Evolutionary conservation across 2,113 vertebrate species (phyloP).

Genomic region (Spheniscus mendiculus): DNA sequence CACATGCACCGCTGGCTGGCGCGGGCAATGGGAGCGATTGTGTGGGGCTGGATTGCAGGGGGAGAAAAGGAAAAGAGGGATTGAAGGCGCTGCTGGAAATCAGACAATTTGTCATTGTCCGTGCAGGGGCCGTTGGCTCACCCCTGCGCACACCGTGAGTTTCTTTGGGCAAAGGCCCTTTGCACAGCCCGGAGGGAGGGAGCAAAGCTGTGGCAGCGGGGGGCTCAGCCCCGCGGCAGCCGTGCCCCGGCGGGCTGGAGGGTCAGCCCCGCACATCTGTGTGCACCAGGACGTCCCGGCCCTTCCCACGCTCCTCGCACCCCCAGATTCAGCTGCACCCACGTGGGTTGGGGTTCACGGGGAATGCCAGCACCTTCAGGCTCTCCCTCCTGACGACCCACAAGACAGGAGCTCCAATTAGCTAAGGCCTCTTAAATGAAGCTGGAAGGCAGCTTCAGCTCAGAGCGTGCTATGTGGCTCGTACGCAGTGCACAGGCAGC

Average conservation of each 20-base stretch:
- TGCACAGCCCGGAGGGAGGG: not conserved
- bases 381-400: not conserved
- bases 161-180: not conserved
- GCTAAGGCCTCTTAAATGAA: not conserved
- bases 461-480: accelerated
- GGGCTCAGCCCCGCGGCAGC: not conserved
- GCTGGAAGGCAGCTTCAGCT: not conserved
- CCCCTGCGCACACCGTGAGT: not conserved
- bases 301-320: conserved; percentile 1
- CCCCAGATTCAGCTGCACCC: not conserved
- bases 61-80: not conserved
- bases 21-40: not conserved
- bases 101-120: not conserved
- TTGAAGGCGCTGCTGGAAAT: not conserved
- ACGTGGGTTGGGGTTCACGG: not conserved
- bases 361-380: not conserved
- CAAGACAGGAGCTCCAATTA: not conserved
- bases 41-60: not conserved
- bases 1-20: not conserved
- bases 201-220: not conserved
- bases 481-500: not conserved
- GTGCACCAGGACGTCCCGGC: not conserved
- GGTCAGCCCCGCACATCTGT: not conserved
- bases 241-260: not conserved
- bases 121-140: not conserved